phyloP scores from a whole-genome alignment of 2,113 vertebrate genomes.

The Dicrurus megarhynchus region DNA sequence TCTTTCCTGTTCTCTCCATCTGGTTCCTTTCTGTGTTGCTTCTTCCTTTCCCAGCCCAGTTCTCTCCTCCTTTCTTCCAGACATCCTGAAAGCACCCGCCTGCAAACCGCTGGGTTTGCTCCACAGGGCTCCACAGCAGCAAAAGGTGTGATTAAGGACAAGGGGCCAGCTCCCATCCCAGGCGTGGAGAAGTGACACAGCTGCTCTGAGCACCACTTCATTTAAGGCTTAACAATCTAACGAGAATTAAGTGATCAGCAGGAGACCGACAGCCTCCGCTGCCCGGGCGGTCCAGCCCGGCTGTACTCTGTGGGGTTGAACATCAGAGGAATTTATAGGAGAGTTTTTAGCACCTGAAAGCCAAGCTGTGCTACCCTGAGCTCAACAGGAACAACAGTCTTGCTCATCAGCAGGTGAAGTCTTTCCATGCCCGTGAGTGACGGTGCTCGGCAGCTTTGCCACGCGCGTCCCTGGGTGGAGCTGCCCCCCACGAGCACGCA shows the following conservation, averaged over 20 bases:
- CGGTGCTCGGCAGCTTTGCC: rapidly evolving
- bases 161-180: neutral
- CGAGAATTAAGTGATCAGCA: neutral
- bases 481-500: neutral
- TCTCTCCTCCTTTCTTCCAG: conserved; percentile 13
- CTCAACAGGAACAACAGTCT: neutral
- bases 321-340: neutral
- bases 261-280: neutral
- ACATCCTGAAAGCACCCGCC: neutral
- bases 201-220: conserved; percentile 21
- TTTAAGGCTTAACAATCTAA: conserved; percentile 48
- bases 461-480: neutral
- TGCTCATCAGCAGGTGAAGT: neutral
- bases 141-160: neutral
- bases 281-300: neutral
- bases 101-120: neutral
- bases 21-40: neutral
- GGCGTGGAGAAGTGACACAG: neutral
- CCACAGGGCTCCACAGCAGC: neutral
- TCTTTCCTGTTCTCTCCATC: neutral
- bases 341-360: neutral
- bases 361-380: neutral
- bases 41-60: conserved; percentile 26
- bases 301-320: neutral
- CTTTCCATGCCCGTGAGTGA: rapidly evolving